Conservation (phyloP, 2,113 vertebrate species). For the Aptenodytes forsteri region DNA sequence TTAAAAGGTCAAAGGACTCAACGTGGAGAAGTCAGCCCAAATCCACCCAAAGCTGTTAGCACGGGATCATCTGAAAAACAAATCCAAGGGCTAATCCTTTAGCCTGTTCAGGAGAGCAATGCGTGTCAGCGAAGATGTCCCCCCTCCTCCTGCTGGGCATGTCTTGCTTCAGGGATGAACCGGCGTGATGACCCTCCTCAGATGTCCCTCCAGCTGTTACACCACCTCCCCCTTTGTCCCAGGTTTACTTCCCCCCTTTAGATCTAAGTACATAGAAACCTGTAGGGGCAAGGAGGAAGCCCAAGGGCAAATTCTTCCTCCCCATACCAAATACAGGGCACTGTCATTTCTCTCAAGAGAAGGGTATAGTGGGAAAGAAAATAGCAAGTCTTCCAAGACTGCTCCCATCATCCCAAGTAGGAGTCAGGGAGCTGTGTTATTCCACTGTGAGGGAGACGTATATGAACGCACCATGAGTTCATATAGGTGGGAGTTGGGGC, state of each 20-base stretch:
- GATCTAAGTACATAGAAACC: background rate
- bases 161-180: background rate
- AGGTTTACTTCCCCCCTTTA: background rate
- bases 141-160: background rate
- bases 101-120: background rate
- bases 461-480: fast-evolving
- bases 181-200: background rate
- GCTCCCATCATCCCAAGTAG: background rate
- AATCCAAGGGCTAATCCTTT: conserved; percentile 60
- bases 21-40: conserved; percentile 30
- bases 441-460: background rate
- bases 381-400: background rate
- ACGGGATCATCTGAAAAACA: conserved; percentile 59
- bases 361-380: background rate
- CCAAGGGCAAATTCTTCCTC: conserved; percentile 14
- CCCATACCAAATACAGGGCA: background rate
- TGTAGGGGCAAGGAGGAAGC: background rate
- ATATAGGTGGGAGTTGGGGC: background rate
- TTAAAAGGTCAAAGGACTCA: conserved; percentile 76
- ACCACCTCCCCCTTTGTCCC: background rate
- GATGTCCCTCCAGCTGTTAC: background rate
- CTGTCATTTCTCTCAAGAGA: background rate
- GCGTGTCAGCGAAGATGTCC: background rate
- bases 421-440: background rate
- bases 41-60: conserved; percentile 64